Conservation (phyloP, 2,113 vertebrate genomes). For the Rhadina sibilatrix region DNA sequence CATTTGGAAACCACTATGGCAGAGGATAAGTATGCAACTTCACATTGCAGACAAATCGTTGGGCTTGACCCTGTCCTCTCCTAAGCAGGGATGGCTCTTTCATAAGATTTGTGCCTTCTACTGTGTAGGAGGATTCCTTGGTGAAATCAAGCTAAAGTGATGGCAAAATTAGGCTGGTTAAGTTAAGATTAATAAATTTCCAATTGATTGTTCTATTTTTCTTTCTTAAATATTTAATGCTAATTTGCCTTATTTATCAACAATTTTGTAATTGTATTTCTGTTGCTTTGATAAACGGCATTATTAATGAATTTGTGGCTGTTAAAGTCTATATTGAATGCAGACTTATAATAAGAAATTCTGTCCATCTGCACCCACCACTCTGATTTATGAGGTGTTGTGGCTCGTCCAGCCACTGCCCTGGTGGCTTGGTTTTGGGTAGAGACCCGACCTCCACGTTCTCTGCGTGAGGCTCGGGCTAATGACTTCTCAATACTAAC, state of each 20-base stretch:
- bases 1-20: neutral
- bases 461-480: too few species aligned
- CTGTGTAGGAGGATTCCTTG: neutral
- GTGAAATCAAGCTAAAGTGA: neutral
- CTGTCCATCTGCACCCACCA: rapidly evolving
- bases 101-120: neutral
- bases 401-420: too few species aligned
- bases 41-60: neutral
- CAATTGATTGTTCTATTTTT: neutral
- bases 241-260: neutral
- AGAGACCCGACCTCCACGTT: too few species aligned
- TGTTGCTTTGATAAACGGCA: neutral
- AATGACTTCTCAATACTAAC: too few species aligned
- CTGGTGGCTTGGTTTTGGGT: too few species aligned
- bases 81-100: neutral
- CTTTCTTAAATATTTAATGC: neutral
- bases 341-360: neutral
- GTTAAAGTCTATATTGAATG: neutral
- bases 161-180: neutral
- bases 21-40: neutral
- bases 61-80: neutral
- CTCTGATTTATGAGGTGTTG: neutral
- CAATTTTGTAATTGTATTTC: neutral
- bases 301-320: neutral
- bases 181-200: neutral